Evolutionary conservation across 2,113 vertebrate species (phyloP).

Genomic region (Kryptolebias marmoratus): DNA sequence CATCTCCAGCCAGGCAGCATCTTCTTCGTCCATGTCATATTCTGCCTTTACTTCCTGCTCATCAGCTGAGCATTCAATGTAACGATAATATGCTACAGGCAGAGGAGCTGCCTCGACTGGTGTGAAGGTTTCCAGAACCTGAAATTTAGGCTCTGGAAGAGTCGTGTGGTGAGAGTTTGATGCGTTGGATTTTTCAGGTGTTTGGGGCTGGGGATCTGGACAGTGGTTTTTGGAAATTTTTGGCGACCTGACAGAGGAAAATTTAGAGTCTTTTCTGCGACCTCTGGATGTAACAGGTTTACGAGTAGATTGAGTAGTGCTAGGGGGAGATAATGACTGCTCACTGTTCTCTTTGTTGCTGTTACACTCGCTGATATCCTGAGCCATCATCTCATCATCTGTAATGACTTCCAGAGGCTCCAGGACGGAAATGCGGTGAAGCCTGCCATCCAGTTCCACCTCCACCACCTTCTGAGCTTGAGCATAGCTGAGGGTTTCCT

Average conservation of each 20-base stretch:
- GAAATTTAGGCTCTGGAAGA: constrained; percentile 92
- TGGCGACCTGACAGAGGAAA: constrained; percentile 49
- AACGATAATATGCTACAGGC: constrained; percentile 90
- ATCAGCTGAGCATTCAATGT: constrained; percentile 88
- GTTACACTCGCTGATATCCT: constrained; percentile 96
- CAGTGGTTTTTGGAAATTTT: constrained; percentile 72
- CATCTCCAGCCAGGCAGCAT: constrained; percentile 94
- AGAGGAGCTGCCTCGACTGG: constrained; percentile 83
- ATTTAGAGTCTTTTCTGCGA: constrained; percentile 87
- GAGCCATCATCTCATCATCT: constrained; percentile 94
- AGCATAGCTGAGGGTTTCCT: constrained; percentile 92
- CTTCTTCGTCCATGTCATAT: constrained; percentile 98
- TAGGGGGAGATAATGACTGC: constrained; percentile 84
- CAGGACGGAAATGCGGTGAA: constrained; percentile 95
- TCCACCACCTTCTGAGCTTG: constrained; percentile 96
- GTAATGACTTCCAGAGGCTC: constrained; percentile 96
- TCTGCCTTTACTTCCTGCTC: constrained; percentile 90
- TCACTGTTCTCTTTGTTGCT: constrained; percentile 99
- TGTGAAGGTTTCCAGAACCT: constrained; percentile 84
- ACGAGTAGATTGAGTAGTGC: constrained; percentile 82
- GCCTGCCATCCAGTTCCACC: constrained; percentile 94
- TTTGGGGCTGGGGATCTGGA: constrained; percentile 50
- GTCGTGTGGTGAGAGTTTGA: constrained; percentile 75
- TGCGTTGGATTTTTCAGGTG: constrained; percentile 64
- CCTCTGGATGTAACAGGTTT: constrained; percentile 83